These are phyloP conservation scores for Elegia similella DNA, from an alignment of 2,888 invertebrate species.

Conservation along the genomic window DNA sequence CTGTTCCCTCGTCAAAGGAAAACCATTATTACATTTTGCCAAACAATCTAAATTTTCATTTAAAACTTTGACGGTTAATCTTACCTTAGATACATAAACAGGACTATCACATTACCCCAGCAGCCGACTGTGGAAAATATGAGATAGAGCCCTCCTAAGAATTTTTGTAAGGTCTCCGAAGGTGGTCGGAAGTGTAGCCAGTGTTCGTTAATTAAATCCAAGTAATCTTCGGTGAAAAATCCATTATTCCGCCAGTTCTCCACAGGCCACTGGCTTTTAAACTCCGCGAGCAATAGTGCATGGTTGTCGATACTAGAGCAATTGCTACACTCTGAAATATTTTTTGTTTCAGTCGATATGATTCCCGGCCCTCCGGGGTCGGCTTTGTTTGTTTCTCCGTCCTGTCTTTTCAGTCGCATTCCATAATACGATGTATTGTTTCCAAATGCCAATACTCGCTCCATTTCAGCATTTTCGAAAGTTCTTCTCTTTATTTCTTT, in stretches of 20 bases:
- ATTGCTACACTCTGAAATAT: conserved; percentile 31
- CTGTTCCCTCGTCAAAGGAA: conserved; percentile 2
- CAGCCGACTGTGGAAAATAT: conserved; percentile 85
- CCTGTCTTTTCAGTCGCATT: conserved; percentile 29
- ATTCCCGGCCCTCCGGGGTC: conserved; percentile 32
- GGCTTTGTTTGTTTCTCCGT: conserved; percentile 33
- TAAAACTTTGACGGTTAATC: conserved; percentile 28
- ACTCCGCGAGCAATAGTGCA: conserved; percentile 50
- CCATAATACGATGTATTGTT: conserved; percentile 1
- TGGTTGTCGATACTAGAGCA: conserved; percentile 42
- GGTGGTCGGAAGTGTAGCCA: conserved; percentile 88
- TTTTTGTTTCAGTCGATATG: conserved; percentile 33
- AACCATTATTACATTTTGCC: background rate
- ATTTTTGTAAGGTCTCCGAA: conserved; percentile 76
- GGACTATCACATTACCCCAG: conserved; percentile 86
- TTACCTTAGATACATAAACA: conserved; percentile 88
- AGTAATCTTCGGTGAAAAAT: conserved; percentile 80
- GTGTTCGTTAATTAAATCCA: conserved; percentile 84
- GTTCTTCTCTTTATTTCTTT: conserved; percentile 11
- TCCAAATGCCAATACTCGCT: conserved; percentile 17
- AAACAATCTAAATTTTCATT: background rate
- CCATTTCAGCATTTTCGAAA: conserved; percentile 10
- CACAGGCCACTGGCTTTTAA: conserved; percentile 67
- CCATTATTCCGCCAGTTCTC: conserved; percentile 76
- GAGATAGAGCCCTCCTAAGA: conserved; percentile 83